Conservation (phyloP, 1,140 invertebrate genomes). For the Chionoecetes opilio region DNA sequence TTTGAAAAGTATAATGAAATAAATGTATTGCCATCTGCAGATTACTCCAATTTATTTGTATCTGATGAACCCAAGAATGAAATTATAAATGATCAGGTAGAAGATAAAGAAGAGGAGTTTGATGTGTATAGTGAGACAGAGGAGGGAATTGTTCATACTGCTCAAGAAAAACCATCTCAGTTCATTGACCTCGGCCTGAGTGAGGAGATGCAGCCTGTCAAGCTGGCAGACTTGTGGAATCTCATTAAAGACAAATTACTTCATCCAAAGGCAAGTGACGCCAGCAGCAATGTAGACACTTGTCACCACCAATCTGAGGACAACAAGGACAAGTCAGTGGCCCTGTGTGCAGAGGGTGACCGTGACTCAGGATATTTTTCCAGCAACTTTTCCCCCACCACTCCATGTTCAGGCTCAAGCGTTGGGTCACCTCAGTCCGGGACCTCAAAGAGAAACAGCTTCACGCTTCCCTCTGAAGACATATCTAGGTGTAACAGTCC, state of each 20-base stretch:
- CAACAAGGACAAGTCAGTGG: conserved; percentile 55
- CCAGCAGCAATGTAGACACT: background rate
- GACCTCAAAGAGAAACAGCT: conserved; percentile 67
- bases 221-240: conserved; percentile 72
- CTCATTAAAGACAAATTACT: conserved; percentile 72
- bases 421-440: conserved; percentile 60
- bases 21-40: conserved; percentile 53
- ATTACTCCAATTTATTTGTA: conserved; percentile 41
- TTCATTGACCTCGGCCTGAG: conserved; percentile 69
- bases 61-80: background rate
- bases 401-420: conserved; percentile 55
- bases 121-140: conserved; percentile 4
- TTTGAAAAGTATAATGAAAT: conserved; percentile 62
- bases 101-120: background rate
- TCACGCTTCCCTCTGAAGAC: conserved; percentile 49
- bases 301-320: background rate
- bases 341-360: conserved; percentile 57
- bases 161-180: background rate
- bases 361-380: conserved; percentile 71
- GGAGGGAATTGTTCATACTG: background rate
- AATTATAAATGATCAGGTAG: background rate
- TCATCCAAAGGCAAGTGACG: background rate
- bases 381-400: conserved; percentile 53
- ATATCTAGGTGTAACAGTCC: conserved; percentile 52
- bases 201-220: conserved; percentile 62